Base-by-base conservation (phyloP, 2,113 vertebrate genomes). In the Cephalopterus ornatus region DNA sequence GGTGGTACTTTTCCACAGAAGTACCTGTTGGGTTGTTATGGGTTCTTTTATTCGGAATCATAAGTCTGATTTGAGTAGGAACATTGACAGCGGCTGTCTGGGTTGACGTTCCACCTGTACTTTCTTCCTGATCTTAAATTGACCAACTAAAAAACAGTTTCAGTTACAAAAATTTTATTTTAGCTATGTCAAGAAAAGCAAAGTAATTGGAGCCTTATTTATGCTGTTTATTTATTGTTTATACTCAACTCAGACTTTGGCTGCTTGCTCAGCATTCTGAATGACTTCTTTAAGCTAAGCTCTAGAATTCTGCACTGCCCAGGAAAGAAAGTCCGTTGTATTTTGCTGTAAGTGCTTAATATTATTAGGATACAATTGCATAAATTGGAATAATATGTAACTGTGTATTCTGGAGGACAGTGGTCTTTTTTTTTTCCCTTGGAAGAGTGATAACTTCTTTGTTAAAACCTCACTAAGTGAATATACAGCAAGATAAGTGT, bases 61-160 rank as follows among this genome's bases (percentile, higher is more conserved):
- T 8, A 28, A 88, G 61, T 72, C 52, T 87, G 20, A 61, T 75
- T 17, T 52, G 91, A 93, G 74, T 44, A 87, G 75, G 80, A 95
- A 20, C 32, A 2, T 28, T 52, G 74, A 46, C 66, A 94, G 88
- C 93, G 89, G 94, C 94, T 97, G 74, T 88, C 85, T 90, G 11
- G 78, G 24, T 55, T 77, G 66, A 77, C 63, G 85, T 79, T 37
- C 56, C 20, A 46, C 44, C 81, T 83, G 33, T 17, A 63, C 53
- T n/a, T n/a, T 92, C 42, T 85, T 39, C 63, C 46, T 66, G 77
- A 71, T 92, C 59, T 90, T 83, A 68, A 68, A 76, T 73, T n/a
- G 59, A 63, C 78, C 52, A 91, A 83, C 44, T 85, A 33, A 62
- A 74, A 83, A 87, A 28, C 65, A 46, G 28, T 79, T 89, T 79